Conservation (phyloP, 2,113 vertebrate species). For the Thinocorus orbignyianus region DNA sequence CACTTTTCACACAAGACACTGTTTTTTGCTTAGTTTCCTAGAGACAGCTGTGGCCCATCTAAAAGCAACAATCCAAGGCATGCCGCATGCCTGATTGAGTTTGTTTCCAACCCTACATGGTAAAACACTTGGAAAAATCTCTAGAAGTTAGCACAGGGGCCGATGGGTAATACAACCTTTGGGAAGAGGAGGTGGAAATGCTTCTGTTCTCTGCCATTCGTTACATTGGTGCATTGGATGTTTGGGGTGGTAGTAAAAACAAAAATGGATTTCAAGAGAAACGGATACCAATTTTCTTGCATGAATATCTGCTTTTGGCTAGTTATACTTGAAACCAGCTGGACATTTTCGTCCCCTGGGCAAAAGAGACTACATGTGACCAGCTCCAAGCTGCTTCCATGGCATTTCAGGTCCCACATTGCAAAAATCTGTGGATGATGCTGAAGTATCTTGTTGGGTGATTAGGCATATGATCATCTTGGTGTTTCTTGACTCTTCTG, state of each 20-base stretch:
- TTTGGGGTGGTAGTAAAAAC: background rate
- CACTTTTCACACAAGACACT: background rate
- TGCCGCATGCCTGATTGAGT: background rate
- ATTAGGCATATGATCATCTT: fast-evolving
- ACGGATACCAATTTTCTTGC: background rate
- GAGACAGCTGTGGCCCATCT: constrained; percentile 13
- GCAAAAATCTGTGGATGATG: background rate
- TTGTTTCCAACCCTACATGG: background rate
- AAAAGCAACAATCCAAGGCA: background rate
- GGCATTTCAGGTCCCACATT: background rate
- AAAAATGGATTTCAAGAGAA: background rate
- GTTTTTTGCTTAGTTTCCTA: background rate
- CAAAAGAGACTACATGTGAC: background rate
- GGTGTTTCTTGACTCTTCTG: background rate
- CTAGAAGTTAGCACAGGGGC: background rate
- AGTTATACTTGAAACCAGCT: background rate
- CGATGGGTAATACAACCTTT: fast-evolving
- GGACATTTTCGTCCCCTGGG: background rate
- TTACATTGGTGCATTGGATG: background rate
- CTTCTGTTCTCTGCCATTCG: background rate
- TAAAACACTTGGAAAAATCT: constrained; percentile 14
- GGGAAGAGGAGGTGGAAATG: background rate
- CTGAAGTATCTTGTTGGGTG: background rate
- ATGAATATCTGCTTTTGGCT: background rate
- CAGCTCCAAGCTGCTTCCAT: background rate